Percentiles rank a stretch among this genome's conserved stretches.
phyloP scores from a whole-genome alignment of 2,888 invertebrate genomes.

The Bombylius discolor region DNA sequence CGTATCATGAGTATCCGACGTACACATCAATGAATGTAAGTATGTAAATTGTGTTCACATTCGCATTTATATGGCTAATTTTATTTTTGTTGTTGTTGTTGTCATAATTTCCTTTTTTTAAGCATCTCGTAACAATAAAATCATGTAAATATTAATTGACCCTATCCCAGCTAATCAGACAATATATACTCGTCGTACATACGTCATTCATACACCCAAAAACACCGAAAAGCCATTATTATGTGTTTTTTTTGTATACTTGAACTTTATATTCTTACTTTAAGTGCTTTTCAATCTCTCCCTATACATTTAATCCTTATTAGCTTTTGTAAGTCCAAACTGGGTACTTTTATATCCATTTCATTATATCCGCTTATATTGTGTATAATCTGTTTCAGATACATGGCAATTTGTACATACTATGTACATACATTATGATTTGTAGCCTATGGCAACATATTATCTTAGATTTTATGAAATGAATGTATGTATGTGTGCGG shows the following conservation, averaged over 20 bases:
- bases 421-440: not conserved
- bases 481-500: too few species aligned
- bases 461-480: too few species aligned
- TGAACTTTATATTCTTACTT: not conserved
- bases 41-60: too few species aligned
- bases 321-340: not conserved
- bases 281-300: not conserved
- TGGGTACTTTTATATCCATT: not conserved
- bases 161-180: too few species aligned
- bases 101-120: too few species aligned
- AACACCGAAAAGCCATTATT: not conserved
- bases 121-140: too few species aligned
- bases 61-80: not conserved
- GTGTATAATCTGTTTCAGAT: too few species aligned
- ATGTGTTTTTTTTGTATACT: not conserved
- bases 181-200: too few species aligned
- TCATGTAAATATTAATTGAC: too few species aligned
- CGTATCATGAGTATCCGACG: too few species aligned
- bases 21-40: too few species aligned
- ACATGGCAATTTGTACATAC: too few species aligned
- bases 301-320: not conserved
- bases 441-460: not conserved
- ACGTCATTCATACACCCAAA: not conserved
- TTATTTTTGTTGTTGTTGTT: not conserved
- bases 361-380: not conserved